Evolutionary conservation across 1,140 invertebrate genomes (phyloP).

Genomic region (Bathynomus jamesi): DNA sequence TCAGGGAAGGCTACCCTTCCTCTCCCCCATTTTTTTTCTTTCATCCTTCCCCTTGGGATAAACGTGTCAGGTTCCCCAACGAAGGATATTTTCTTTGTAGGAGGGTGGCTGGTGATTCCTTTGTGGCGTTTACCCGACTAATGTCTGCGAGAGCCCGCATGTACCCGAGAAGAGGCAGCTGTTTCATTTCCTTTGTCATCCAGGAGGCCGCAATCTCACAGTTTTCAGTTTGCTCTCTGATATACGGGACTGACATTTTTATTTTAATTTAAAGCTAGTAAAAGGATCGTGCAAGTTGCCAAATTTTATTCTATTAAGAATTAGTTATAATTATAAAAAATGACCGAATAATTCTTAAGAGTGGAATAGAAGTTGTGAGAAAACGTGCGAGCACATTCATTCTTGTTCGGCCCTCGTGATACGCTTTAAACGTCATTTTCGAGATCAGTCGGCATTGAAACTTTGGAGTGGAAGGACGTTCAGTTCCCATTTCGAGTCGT

Average conservation of each 20-base stretch:
- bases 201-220: background rate
- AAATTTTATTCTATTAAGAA: too few species aligned
- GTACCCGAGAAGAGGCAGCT: background rate
- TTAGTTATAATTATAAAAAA: too few species aligned
- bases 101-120: background rate
- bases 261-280: too few species aligned
- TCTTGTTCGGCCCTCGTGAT: background rate
- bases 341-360: too few species aligned
- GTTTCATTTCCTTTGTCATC: constrained; percentile 1
- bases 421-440: background rate
- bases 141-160: background rate
- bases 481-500: background rate
- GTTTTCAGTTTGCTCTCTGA: background rate
- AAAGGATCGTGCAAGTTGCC: too few species aligned
- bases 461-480: background rate
- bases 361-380: background rate
- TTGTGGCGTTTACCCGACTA: background rate
- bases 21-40: background rate
- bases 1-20: background rate
- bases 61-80: background rate
- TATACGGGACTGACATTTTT: too few species aligned
- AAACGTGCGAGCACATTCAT: background rate
- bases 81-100: background rate
- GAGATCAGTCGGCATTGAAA: background rate
- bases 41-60: background rate